Evolutionary conservation across 2,888 invertebrate species (phyloP), one percentile per base, ranked within the genome.

Genomic region (Orthonychiurus folsomi): DNA sequence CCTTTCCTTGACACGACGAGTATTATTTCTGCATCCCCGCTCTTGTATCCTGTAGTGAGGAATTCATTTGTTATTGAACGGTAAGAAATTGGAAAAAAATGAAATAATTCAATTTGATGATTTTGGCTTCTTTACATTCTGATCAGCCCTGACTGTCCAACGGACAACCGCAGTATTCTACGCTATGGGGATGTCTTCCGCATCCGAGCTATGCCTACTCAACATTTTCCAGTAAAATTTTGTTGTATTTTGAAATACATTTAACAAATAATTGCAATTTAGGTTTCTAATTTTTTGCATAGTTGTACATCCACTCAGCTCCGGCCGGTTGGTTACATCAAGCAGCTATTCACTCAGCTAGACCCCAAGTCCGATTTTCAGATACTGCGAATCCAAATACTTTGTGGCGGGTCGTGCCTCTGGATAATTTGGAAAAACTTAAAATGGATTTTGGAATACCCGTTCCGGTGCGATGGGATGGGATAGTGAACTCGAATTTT

Each of bases 41-140:
- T 66, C 3, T 52, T 69, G 3, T 72, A 61, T 50, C 72, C 72
- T 9, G 66, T 66, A 3, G 67, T 72, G 47, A 59, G 72, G 26
- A 72, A 72, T 37, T 70, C 72, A 0, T 72, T 67, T 55, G 64
- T 70, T 2, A 66, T 72, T 59, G 72, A 72, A 56, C 62, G 66
- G 66, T 66, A 61, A 47, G 21, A 5, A 60, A 21, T 48, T 24
- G 37, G 37, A 37, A 5, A 37, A 15, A 37, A 37, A 37, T 52
- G n/a, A 3, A 5, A 23, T 37, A 58, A 52, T 21, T 52, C 3
- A 48, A 56, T 53, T 52, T 56, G n/a, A n/a, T n/a, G n/a, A n/a
- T n/a, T n/a, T n/a, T n/a, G n/a, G n/a, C n/a, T 55, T 12, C 5
- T 5, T 21, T 12, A 24, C 9, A 18, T 37, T 23, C 20, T 27